Conservation (phyloP, 2,888 invertebrate species). For the Drosophila borborema region DNA sequence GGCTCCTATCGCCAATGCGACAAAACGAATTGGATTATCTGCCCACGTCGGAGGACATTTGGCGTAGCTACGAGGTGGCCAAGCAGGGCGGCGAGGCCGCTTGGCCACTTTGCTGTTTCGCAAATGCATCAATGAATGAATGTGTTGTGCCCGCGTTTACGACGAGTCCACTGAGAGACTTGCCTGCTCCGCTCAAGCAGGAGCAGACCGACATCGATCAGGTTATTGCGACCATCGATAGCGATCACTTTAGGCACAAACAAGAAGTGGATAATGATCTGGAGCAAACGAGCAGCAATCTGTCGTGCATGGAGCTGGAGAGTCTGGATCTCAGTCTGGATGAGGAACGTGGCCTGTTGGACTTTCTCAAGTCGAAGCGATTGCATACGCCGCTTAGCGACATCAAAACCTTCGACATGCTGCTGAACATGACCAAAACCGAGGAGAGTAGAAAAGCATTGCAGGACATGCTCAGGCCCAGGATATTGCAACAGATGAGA, state of each 20-base stretch:
- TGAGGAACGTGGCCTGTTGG: conserved; percentile 24
- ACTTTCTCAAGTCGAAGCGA: conserved; percentile 17
- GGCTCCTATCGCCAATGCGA: background rate
- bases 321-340: conserved; percentile 14
- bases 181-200: too few relatives aligned
- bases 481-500: background rate
- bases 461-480: conserved; percentile 10
- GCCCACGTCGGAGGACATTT: conserved; percentile 38
- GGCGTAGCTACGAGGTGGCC: conserved; percentile 8
- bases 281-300: background rate
- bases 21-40: background rate
- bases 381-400: conserved; percentile 26
- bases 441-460: background rate
- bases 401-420: conserved; percentile 24
- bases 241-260: rapidly evolving
- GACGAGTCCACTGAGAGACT: too few relatives aligned
- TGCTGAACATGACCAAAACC: background rate
- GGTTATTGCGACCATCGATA: background rate
- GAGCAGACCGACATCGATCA: background rate
- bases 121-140: too few relatives aligned
- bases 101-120: conserved; percentile 30
- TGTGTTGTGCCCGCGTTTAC: too few relatives aligned
- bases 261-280: rapidly evolving
- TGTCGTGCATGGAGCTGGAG: background rate
- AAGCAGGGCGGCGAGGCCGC: background rate